Evolutionary conservation across 2,888 invertebrate genomes (phyloP).

Genomic region (Cheiracanthium punctorium): DNA sequence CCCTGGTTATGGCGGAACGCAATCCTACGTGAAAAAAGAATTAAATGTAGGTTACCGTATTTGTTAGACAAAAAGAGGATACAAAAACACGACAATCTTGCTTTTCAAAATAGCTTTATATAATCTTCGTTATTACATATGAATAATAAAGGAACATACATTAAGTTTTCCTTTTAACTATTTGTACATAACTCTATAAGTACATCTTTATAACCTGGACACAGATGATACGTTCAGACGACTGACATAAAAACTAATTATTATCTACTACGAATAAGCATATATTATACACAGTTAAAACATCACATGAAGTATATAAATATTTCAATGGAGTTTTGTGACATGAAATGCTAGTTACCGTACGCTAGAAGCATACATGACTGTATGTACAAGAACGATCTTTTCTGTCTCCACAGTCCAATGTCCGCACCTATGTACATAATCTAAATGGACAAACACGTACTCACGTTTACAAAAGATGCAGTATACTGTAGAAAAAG

Average conservation of each 20-base stretch:
- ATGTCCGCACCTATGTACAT: not conserved
- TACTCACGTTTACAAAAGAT: not conserved
- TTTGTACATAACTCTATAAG: conserved; percentile 43
- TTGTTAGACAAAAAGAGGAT: too few species aligned
- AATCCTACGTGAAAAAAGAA: too few species aligned
- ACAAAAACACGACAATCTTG: not conserved
- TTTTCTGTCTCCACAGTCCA: not conserved
- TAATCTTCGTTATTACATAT: conserved; percentile 42
- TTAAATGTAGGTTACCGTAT: too few species aligned
- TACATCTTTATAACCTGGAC: conserved; percentile 31
- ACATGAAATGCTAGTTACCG: not conserved
- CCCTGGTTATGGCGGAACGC: too few species aligned
- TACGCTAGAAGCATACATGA: not conserved
- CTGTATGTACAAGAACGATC: not conserved
- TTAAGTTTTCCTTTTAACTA: conserved; percentile 30
- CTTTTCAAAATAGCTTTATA: conserved; percentile 48
- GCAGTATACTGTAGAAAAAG: not conserved
- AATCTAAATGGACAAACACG: not conserved
- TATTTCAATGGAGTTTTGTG: not conserved
- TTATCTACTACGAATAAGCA: conserved; percentile 37
- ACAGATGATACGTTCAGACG: conserved; percentile 10
- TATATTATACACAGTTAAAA: conserved; percentile 37
- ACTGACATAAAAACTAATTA: conserved; percentile 13
- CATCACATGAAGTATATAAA: conserved; percentile 30
- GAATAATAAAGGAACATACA: conserved; percentile 39